phyloP scores from a whole-genome alignment of 2,797 vertebrate species.

The Coendou prehensilis region DNA sequence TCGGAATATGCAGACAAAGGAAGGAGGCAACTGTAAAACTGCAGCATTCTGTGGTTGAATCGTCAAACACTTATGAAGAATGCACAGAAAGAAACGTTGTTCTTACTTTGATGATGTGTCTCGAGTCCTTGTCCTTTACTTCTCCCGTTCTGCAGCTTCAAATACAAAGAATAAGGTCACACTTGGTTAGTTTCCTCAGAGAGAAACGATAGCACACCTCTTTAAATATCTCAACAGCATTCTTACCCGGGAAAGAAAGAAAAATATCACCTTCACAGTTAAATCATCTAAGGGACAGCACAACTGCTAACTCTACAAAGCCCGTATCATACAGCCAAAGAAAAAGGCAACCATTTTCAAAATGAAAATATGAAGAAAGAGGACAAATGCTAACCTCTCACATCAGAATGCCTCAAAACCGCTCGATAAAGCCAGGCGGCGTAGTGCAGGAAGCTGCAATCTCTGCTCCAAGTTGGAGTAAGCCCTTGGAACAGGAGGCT shows the following conservation, averaged over 20 bases:
- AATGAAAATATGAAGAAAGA: not conserved
- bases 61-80: conserved; percentile 40
- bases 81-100: conserved; percentile 24
- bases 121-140: conserved; percentile 72
- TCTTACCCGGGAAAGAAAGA: conserved; percentile 60
- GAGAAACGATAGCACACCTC: conserved; percentile 31
- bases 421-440: conserved; percentile 17
- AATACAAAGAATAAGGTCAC: conserved; percentile 78
- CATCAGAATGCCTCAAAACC: not conserved
- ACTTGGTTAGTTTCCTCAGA: conserved; percentile 56
- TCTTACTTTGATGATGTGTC: conserved; percentile 86
- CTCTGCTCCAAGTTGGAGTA: not conserved
- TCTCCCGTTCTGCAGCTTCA: conserved; percentile 83
- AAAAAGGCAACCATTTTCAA: conserved; percentile 22
- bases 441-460: not conserved
- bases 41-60: conserved; percentile 23
- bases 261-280: conserved; percentile 59
- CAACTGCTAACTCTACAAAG: conserved; percentile 7
- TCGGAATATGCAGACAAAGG: conserved; percentile 31
- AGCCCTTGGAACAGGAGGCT: not conserved
- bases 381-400: not conserved
- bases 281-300: conserved; percentile 40
- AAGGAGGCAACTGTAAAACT: conserved; percentile 48
- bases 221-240: conserved; percentile 76
- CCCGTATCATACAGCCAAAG: not conserved